Percentiles rank a stretch among this genome's conserved stretches.
phyloP scores from a whole-genome alignment of 2,113 vertebrate genomes.

The Callionymus lyra region DNA sequence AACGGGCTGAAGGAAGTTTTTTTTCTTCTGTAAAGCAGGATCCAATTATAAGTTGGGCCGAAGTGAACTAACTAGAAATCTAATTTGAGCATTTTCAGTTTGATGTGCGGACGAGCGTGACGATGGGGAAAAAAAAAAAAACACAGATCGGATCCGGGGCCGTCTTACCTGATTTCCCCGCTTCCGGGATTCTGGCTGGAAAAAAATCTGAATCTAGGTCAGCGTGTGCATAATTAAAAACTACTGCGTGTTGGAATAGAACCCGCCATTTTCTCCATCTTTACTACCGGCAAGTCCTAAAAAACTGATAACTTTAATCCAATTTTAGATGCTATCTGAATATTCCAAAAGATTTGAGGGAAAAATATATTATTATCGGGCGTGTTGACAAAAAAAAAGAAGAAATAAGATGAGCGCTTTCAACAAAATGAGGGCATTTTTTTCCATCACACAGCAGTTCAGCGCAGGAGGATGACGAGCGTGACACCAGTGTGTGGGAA shows the following conservation, averaged over 20 bases:
- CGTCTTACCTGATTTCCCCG: too few relatives aligned
- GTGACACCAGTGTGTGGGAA: constrained; percentile 42
- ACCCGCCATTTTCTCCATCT: constrained; percentile 2
- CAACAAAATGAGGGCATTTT: constrained; percentile 39
- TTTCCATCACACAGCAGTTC: constrained; percentile 22
- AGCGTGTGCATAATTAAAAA: constrained; percentile 45
- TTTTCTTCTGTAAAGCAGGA: constrained; percentile 59
- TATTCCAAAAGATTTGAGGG: constrained; percentile 27
- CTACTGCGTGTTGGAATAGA: constrained; percentile 43
- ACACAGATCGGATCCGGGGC: too few relatives aligned
- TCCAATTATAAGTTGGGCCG: constrained; percentile 68
- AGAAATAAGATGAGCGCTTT: constrained; percentile 20
- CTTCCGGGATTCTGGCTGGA: too few relatives aligned
- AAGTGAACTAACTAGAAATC: constrained; percentile 40
- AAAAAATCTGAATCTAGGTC: constrained; percentile 59
- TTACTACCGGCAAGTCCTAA: too few relatives aligned
- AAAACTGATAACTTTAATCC: constrained; percentile 26
- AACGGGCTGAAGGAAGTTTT: constrained; percentile 55
- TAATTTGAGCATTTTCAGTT: constrained; percentile 60
- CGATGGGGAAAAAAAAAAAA: background rate
- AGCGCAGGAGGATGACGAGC: constrained; percentile 28
- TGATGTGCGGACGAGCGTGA: constrained; percentile 54
- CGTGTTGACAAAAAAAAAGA: constrained; percentile 25
- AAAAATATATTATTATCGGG: constrained; percentile 28
- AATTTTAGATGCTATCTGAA: constrained; percentile 39